Evolutionary conservation across 2,113 vertebrate genomes (phyloP).

Genomic region (Paradisaea rubra): DNA sequence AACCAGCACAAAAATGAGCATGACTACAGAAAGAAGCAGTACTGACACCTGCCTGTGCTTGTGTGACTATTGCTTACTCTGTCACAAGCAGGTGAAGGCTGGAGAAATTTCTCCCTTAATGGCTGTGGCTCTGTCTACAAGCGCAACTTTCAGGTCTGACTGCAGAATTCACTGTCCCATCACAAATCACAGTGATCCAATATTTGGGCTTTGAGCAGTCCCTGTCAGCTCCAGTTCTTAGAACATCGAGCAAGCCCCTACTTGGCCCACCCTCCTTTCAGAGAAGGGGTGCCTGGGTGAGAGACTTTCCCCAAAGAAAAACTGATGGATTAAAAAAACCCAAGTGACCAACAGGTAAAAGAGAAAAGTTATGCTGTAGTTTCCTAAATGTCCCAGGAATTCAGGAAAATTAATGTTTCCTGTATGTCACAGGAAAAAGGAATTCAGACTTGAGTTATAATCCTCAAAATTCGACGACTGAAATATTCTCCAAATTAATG

Average conservation of each 20-base stretch:
- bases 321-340: rapidly evolving
- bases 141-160: background rate
- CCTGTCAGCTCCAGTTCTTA: background rate
- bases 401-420: background rate
- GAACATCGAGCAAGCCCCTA: background rate
- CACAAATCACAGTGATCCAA: background rate
- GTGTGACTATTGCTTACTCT: background rate
- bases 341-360: background rate
- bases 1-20: background rate
- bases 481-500: background rate
- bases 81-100: background rate
- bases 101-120: background rate
- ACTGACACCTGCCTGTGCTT: background rate
- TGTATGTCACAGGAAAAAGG: background rate
- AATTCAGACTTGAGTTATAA: background rate
- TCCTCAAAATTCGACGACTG: background rate
- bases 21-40: background rate
- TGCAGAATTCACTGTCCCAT: background rate
- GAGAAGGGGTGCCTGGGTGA: background rate
- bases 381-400: background rate
- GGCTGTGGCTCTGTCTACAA: background rate
- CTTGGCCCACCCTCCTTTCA: background rate
- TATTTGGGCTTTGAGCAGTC: background rate
- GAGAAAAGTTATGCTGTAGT: background rate
- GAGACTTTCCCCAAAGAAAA: background rate